Base-by-base conservation (phyloP, 2,113 vertebrate species). In the Corythoichthys haematopterus region DNA sequence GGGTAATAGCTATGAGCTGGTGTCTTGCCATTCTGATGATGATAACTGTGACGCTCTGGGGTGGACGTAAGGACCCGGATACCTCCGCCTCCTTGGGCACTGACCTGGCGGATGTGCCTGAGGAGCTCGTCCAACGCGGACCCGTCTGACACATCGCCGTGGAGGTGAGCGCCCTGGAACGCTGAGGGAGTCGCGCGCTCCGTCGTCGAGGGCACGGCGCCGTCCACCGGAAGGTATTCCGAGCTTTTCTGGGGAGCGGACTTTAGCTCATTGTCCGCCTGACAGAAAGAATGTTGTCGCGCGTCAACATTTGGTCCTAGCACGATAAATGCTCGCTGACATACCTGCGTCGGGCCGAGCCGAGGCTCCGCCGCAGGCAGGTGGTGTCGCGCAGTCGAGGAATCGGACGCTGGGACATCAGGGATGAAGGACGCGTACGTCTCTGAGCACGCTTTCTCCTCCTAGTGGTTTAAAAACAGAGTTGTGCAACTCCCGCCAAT, bases 71-170 rank as follows among this genome's bases (percentile, higher is more conserved):
- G 81, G 9, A 90, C 84, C 50, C 88, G 88, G 72, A 91, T 85
- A 76, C 84, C 87, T 0, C 85, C 83, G 0, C 67, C 84, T 3
- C 87, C 85, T 0, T 84, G 85, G 0, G 86, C 88, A 35, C 75
- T 91, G 72, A 86, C 85, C 75, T 92, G 93, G 0, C 94, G 93
- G 72, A 95, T 92, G 78, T 95, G 93, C 51, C 88, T 90, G 38
- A 95, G 88, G 53, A 95, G 89, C 70, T 94, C 93, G 60, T 95
- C 93, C 68, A 95, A 80, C 0, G 93, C 92, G 0, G 93, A 93
- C 59, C 94, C 89, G 7, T 93, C 93, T 65, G 90, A 90, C n/a
- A 84, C 89, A 38, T 68, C 77, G 28, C 67, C 14, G 0, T 77
- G 75, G 43, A 68, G 79, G 61, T 84, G 85, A 3, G 91, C 59